Percentiles rank a stretch among this genome's conserved stretches.
phyloP scores from a whole-genome alignment of 1,140 invertebrate genomes.

The Idris sp. region DNA sequence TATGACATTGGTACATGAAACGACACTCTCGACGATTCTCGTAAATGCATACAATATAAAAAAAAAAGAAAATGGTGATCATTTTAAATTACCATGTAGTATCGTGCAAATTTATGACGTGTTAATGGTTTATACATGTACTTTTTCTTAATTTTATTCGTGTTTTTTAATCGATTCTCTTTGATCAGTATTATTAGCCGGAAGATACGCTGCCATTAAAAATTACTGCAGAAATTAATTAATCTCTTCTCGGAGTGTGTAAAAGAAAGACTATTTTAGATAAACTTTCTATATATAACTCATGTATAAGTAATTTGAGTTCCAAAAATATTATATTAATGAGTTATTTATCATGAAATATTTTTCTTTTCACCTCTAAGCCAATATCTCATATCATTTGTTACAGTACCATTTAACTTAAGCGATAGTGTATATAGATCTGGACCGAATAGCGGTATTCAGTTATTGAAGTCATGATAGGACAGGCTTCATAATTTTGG shows the following conservation, averaged over 20 bases:
- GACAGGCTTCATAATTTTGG: constrained; percentile 38
- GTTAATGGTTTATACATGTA: constrained; percentile 20
- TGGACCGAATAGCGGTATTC: constrained; percentile 50
- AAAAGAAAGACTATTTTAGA: too few species aligned
- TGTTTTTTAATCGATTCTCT: constrained; percentile 21
- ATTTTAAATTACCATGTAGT: constrained; percentile 14
- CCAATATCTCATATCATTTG: constrained; percentile 23
- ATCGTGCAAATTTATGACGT: constrained; percentile 21
- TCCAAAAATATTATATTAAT: too few species aligned
- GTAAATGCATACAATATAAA: constrained; percentile 8
- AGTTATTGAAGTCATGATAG: constrained; percentile 33
- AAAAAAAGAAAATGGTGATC: constrained; percentile 6
- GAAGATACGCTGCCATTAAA: constrained; percentile 6
- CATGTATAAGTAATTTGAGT: too few species aligned
- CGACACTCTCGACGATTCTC: constrained; percentile 5
- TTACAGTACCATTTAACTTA: constrained; percentile 26
- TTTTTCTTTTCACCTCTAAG: constrained; percentile 2
- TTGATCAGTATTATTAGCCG: constrained; percentile 20
- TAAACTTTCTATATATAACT: too few species aligned
- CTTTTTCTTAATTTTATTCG: constrained; percentile 16
- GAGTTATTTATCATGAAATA: background rate
- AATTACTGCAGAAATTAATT: too few species aligned
- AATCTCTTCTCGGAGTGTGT: too few species aligned
- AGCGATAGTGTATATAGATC: constrained; percentile 29
- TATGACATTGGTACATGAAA: constrained; percentile 8